Percentiles rank a stretch among this genome's conserved stretches.
These are phyloP conservation scores for Sarcoramphus papa DNA, from an alignment of 2,797 vertebrate genomes.

Conservation along the genomic window DNA sequence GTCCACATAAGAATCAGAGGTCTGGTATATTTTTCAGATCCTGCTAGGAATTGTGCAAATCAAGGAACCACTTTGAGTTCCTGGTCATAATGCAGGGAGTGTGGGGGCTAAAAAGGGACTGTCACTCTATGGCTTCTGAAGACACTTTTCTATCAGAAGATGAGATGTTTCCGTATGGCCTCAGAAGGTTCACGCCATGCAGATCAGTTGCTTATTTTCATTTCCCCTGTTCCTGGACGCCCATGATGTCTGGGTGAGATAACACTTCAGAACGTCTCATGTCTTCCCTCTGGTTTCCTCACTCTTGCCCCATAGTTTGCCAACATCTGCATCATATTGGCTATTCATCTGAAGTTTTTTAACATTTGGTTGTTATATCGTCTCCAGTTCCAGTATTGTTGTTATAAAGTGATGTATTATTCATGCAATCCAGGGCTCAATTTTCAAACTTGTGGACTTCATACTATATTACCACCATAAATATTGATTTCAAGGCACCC, in stretches of 20 bases:
- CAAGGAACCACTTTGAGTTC: background rate
- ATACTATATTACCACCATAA: conserved; percentile 39
- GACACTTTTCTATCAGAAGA: background rate
- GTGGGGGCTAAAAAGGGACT: background rate
- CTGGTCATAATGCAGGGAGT: background rate
- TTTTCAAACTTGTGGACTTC: conserved; percentile 53
- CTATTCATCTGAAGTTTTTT: background rate
- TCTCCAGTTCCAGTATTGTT: conserved; percentile 31
- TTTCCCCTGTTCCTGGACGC: background rate
- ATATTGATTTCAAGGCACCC: conserved; percentile 55
- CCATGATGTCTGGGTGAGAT: background rate
- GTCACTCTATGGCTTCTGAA: background rate
- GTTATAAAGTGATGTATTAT: conserved; percentile 50
- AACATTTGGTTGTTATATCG: conserved; percentile 1
- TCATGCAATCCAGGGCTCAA: conserved; percentile 20
- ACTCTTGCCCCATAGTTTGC: background rate
- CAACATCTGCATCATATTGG: background rate
- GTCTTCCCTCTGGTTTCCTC: background rate
- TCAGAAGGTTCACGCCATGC: background rate
- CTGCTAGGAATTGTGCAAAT: background rate
- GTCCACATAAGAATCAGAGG: background rate
- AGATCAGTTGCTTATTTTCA: background rate
- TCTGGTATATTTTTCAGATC: background rate
- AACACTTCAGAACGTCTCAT: background rate
- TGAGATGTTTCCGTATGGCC: background rate